A percentile compares a stretch with the other conserved stretches of the same genome.
phyloP scores from a whole-genome alignment of 2,113 vertebrate species.

The Chiloscyllium plagiosum region DNA sequence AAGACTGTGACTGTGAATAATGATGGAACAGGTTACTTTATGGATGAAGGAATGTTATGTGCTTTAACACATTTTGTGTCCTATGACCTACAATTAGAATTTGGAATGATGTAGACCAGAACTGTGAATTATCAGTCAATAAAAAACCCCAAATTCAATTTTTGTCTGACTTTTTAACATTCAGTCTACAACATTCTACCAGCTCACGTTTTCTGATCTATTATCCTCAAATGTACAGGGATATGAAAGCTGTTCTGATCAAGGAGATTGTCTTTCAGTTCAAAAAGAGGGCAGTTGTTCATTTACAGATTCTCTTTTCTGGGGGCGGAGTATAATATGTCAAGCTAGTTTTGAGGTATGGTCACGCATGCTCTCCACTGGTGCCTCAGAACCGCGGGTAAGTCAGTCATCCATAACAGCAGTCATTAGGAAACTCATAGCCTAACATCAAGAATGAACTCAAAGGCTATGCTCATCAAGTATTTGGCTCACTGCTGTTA shows the following conservation, averaged over 20 bases:
- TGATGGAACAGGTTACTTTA: too few species aligned
- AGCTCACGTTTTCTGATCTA: neutral
- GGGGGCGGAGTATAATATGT: neutral
- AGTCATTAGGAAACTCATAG: conserved; percentile 3
- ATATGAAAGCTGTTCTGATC: neutral
- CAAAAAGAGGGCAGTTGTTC: neutral
- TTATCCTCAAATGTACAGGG: neutral
- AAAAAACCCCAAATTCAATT: neutral
- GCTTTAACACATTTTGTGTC: neutral
- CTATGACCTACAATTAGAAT: neutral
- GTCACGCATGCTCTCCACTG: neutral
- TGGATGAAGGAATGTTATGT: neutral
- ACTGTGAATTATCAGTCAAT: neutral
- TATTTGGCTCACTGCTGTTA: neutral
- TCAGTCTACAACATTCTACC: neutral
- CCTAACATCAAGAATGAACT: neutral
- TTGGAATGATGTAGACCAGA: neutral
- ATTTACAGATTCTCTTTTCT: neutral
- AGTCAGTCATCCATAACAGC: neutral
- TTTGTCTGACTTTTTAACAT: neutral
- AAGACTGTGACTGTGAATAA: neutral
- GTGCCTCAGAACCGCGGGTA: neutral
- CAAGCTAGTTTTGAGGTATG: neutral
- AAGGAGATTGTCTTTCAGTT: neutral
- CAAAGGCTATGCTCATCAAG: neutral